Base-by-base conservation (phyloP, 2,113 vertebrate species). In the Poeciliopsis retropinna region DNA sequence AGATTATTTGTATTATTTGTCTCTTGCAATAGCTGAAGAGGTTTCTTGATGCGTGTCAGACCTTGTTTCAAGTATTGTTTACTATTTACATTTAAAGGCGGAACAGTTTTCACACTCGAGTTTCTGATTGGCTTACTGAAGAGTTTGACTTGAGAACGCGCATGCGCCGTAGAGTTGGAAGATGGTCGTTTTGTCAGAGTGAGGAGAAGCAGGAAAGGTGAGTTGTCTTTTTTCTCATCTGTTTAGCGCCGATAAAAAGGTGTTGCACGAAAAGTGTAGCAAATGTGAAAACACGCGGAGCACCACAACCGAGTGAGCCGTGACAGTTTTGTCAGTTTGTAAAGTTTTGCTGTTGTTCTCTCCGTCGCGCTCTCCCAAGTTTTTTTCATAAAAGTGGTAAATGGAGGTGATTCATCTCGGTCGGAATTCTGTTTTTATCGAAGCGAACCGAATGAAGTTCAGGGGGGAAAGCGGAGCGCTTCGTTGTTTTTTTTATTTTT, bases 161-260 rank as follows among this genome's bases (percentile, higher is more conserved):
- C 89, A 80, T 0, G 82, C 82, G 87, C 80, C 57, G 3, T 37
- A 29, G 1, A 78, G 60, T 25, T 64, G 83, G 84, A 91, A 89
- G n/a, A 73, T 70, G 64, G 34, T 41, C 39, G n/a, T 51, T 41
- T 62, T 63, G 44, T 47, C 3, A 30, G 2, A 41, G 2, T 65
- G 62, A 85, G 67, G 62, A 74, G 54, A 17, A 9, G 10, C 11
- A 3, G 22, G 19, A 73, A 79, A 87, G 88, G 89, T 91, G 87
- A 90, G 75, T 9, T 17, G 10, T 22, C 9, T 1, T 1, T 25
- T 31, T 11, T 60, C 1, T 29, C 6, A 41, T 14, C 12, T 11
- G 17, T 67, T 67, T 5, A 32, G 5, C 2, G 3, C 9, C 0
- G 70, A 62, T 0, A 6, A 7, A 32, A 64, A 1, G 28, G 25